These are phyloP conservation scores for Gobio occitaniae DNA, from an alignment of 2,797 vertebrate species.

Conservation along the genomic window DNA sequence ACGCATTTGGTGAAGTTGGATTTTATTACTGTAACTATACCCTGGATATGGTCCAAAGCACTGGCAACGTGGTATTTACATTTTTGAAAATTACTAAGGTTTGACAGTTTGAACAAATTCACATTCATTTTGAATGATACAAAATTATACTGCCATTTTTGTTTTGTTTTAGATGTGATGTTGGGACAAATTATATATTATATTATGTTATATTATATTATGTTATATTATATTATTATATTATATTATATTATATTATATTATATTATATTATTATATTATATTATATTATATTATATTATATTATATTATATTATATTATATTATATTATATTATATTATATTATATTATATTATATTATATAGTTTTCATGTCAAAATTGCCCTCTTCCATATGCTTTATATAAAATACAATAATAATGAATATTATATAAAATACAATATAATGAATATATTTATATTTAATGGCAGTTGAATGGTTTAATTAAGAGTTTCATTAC, in stretches of 20 bases:
- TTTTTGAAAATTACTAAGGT: neutral
- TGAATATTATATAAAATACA: neutral
- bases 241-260: neutral
- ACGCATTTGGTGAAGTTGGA: neutral
- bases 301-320: neutral
- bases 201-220: neutral
- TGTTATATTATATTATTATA: neutral
- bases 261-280: too few species aligned
- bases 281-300: neutral
- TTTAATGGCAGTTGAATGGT: neutral
- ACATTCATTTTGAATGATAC: neutral
- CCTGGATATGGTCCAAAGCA: constrained; percentile 21
- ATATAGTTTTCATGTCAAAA: neutral
- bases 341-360: neutral
- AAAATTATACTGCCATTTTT: neutral
- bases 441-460: neutral
- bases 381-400: too few species aligned
- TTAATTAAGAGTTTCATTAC: neutral
- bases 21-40: constrained; percentile 34
- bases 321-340: neutral
- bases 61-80: constrained; percentile 36
- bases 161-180: neutral
- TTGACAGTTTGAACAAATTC: neutral
- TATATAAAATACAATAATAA: neutral
- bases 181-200: neutral